Conservation (phyloP, 30 jellyfish, hydroid and myxozoan genomes). For the Aurelia coerulea region DNA sequence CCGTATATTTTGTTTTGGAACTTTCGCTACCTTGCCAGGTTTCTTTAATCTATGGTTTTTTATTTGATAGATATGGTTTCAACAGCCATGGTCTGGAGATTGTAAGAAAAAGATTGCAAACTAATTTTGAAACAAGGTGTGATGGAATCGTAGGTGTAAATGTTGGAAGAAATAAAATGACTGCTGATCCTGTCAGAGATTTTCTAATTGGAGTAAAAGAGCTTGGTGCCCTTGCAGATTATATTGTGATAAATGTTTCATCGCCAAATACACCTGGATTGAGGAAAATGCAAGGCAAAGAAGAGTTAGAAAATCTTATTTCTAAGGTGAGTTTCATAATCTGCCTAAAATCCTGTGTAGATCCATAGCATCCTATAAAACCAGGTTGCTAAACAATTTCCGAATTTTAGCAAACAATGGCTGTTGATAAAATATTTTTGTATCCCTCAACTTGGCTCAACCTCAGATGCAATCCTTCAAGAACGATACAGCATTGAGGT, state of each 20-base stretch:
- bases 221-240: slow-evolving; percentile 73
- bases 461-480: too few species aligned
- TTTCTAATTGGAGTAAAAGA: slow-evolving; percentile 63
- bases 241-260: slow-evolving; percentile 82
- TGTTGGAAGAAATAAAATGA: slow-evolving; percentile 76
- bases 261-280: slow-evolving; percentile 97
- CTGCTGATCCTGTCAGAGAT: slow-evolving; percentile 76
- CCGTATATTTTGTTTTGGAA: too few species aligned
- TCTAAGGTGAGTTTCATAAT: slow-evolving; percentile 10
- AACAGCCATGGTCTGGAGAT: slow-evolving; percentile 75
- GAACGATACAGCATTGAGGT: too few species aligned
- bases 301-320: slow-evolving; percentile 55
- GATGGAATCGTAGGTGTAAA: slow-evolving; percentile 79
- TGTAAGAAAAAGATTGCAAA: slow-evolving; percentile 45
- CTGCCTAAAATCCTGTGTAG: too few species aligned
- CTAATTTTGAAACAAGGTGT: slow-evolving; percentile 7
- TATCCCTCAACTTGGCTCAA: too few species aligned
- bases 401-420: too few species aligned
- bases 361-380: too few species aligned
- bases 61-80: slow-evolving; percentile 76
- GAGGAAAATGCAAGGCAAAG: slow-evolving; percentile 82
- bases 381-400: too few species aligned
- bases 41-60: background rate
- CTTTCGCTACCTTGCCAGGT: background rate
- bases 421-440: too few species aligned